Evolutionary conservation across 2,888 invertebrate species (phyloP).

Genomic region (Idaea straminata): DNA sequence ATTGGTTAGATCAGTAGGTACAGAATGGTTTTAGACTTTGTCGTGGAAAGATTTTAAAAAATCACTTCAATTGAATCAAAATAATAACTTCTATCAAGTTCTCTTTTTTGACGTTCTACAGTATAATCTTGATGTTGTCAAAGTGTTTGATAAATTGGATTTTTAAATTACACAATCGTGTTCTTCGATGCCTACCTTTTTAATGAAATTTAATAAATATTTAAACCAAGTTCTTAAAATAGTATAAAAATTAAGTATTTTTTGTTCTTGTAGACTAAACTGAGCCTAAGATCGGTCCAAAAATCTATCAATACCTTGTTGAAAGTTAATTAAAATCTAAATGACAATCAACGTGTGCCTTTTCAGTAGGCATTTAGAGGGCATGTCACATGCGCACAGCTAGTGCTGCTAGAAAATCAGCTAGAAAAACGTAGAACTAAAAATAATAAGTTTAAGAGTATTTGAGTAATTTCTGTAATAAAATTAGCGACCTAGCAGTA

Average conservation of each 20-base stretch:
- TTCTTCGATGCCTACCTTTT: background rate
- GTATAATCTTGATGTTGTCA: background rate
- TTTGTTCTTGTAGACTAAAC: background rate
- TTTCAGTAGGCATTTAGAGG: background rate
- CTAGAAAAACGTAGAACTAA: background rate
- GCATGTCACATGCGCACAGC: background rate
- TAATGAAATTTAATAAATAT: background rate
- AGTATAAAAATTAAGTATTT: background rate
- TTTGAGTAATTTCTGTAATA: background rate
- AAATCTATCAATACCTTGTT: background rate
- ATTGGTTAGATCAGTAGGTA: background rate
- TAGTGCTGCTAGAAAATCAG: background rate
- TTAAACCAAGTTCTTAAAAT: background rate
- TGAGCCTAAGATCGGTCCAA: background rate
- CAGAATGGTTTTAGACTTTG: background rate
- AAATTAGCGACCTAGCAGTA: conserved; percentile 7
- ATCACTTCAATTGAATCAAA: background rate
- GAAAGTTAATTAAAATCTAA: background rate
- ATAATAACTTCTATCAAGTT: background rate
- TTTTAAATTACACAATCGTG: background rate
- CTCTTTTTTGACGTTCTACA: background rate
- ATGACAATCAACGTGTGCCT: background rate
- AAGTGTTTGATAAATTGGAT: background rate
- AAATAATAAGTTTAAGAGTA: background rate
- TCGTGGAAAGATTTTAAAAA: background rate